Percentiles rank a stretch among this genome's conserved stretches.
Evolutionary conservation across 2,797 vertebrate genomes (phyloP).

Genomic region (Salmo trutta): DNA sequence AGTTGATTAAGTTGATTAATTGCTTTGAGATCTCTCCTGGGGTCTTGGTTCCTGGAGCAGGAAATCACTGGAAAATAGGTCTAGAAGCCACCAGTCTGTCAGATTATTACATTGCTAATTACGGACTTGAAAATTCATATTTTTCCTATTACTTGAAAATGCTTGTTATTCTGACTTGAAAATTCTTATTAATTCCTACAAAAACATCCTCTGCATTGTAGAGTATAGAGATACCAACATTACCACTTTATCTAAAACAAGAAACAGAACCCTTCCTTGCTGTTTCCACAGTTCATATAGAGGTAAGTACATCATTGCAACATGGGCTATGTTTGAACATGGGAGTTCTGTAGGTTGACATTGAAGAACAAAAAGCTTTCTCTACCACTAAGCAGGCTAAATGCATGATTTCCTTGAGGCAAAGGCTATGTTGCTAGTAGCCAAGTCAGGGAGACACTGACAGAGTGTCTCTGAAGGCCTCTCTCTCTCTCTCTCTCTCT

Average conservation of each 20-base stretch:
- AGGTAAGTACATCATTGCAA: not conserved
- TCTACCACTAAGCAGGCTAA: not conserved
- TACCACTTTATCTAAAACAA: not conserved
- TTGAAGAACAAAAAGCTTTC: not conserved
- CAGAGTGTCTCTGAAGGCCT: not conserved
- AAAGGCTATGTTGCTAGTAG: not conserved
- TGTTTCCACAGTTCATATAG: not conserved
- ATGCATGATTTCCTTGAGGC: not conserved
- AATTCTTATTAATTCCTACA: not conserved
- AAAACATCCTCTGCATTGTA: not conserved
- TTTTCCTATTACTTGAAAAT: not conserved
- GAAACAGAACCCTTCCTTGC: not conserved
- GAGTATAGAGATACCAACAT: not conserved
- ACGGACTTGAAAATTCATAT: not conserved
- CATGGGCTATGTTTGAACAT: not conserved
- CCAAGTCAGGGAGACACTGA: not conserved
- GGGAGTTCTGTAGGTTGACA: not conserved
- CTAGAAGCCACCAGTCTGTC: not conserved
- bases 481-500: not conserved
- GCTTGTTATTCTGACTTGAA: not conserved
- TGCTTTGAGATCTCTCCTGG: not conserved
- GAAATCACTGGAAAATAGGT: not conserved
- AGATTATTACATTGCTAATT: not conserved
- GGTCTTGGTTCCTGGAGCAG: not conserved
- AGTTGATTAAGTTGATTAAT: conserved; percentile 3